Conservation (phyloP, 2,888 invertebrate species). For the Ormyrus nitidulus region DNA sequence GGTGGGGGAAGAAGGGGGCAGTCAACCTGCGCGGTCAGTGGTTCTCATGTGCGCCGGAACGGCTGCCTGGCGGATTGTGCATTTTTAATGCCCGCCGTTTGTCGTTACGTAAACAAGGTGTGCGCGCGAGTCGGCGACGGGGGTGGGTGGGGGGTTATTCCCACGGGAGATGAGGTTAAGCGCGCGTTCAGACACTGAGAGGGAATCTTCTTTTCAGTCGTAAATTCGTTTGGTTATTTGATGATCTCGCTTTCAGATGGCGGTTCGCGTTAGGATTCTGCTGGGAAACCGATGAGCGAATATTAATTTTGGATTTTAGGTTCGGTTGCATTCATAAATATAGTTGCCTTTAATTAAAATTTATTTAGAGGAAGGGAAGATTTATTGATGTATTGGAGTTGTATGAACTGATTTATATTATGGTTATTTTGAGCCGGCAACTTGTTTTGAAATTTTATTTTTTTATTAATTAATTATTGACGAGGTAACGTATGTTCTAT, state of each 20-base stretch:
- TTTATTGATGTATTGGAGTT: no score
- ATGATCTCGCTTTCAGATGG: neutral
- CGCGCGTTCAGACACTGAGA: neutral
- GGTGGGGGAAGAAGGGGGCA: conserved; percentile 59
- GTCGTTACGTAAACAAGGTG: conserved; percentile 58
- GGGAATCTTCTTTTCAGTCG: neutral
- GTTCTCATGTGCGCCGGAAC: conserved; percentile 62
- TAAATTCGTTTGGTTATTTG: neutral
- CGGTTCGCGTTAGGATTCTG: neutral
- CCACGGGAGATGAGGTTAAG: conserved; percentile 8
- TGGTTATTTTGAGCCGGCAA: no score
- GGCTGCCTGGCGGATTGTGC: neutral
- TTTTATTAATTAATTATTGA: no score
- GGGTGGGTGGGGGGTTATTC: neutral
- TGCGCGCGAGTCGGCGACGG: no score
- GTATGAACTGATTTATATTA: no score
- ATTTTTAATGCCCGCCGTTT: conserved; percentile 57
- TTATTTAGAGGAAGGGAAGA: no score
- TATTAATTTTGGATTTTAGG: no score
- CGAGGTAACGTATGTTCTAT: no score
- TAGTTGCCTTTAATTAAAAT: no score
- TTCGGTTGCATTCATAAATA: no score
- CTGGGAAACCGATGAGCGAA: no score
- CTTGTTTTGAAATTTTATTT: no score
- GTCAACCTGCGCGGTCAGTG: conserved; percentile 72